phyloP scores from a whole-genome alignment of 1,140 invertebrate species.

The Drosophila ohnishii region DNA sequence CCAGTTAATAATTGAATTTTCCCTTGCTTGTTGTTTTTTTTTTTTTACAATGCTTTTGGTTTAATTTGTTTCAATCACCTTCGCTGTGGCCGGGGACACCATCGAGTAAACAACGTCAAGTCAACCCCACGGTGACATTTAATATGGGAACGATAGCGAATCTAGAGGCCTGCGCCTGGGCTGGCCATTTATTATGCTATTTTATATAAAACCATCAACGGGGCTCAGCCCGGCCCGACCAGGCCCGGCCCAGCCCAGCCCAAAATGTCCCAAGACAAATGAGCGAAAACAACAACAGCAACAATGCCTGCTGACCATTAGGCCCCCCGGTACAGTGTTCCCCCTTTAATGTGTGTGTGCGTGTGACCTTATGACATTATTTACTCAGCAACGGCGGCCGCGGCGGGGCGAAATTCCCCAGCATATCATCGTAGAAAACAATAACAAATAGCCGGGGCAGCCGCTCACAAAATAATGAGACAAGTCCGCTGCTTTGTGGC shows the following conservation, averaged over 20 bases:
- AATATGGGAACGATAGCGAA: slow-evolving; percentile 35
- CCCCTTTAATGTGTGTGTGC: slow-evolving; percentile 36
- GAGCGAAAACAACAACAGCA: slow-evolving; percentile 35
- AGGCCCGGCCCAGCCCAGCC: slow-evolving; percentile 13
- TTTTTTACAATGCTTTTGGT: slow-evolving; percentile 9
- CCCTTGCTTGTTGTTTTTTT: background rate
- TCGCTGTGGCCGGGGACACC: slow-evolving; percentile 14
- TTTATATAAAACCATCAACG: slow-evolving; percentile 47
- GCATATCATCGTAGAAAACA: slow-evolving; percentile 43
- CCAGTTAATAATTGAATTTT: slow-evolving; percentile 41
- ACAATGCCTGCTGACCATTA: slow-evolving; percentile 45
- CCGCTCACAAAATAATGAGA: slow-evolving; percentile 67
- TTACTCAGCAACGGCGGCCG: slow-evolving; percentile 31
- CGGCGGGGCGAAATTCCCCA: slow-evolving; percentile 27
- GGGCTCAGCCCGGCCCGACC: slow-evolving; percentile 14
- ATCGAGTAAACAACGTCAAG: slow-evolving; percentile 16
- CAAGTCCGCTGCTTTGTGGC: slow-evolving; percentile 41
- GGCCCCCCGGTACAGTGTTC: slow-evolving; percentile 12
- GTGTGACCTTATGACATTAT: slow-evolving; percentile 78
- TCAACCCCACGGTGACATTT: slow-evolving; percentile 27
- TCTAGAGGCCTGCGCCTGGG: slow-evolving; percentile 20
- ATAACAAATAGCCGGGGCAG: slow-evolving; percentile 39
- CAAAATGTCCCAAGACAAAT: slow-evolving; percentile 53
- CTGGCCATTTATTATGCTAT: slow-evolving; percentile 51
- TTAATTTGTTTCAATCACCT: slow-evolving; percentile 43